phyloP scores from a whole-genome alignment of 1,140 invertebrate genomes.

The Apis mellifera region DNA sequence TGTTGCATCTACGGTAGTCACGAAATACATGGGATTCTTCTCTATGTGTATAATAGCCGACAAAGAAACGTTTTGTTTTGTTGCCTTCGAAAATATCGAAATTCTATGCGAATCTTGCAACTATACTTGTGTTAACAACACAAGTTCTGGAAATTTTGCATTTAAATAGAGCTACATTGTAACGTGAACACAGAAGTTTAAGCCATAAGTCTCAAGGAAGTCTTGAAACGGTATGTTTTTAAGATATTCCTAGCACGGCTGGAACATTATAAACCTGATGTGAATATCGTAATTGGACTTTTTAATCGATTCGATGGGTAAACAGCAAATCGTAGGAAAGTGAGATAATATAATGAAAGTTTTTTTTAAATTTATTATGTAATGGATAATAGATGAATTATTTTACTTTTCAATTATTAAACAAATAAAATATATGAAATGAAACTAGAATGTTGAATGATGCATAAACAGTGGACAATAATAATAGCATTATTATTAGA shows the following conservation, averaged over 20 bases:
- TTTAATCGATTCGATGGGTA: no score
- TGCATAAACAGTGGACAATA: no score
- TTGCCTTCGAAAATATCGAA: not conserved
- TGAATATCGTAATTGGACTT: no score
- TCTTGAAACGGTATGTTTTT: conserved; percentile 20
- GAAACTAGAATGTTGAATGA: no score
- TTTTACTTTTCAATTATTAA: no score
- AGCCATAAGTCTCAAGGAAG: not conserved
- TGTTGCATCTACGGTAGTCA: not conserved
- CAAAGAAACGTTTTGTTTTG: not conserved
- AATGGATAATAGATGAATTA: no score
- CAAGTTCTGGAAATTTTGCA: not conserved
- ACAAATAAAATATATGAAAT: no score
- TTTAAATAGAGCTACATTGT: not conserved
- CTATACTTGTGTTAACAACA: not conserved
- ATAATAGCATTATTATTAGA: no score
- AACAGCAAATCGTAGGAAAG: no score
- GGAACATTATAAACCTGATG: not conserved
- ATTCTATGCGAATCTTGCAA: not conserved
- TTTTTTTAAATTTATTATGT: no score
- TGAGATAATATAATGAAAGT: no score
- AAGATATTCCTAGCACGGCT: conserved; percentile 42
- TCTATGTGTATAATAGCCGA: not conserved
- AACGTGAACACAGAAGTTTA: not conserved
- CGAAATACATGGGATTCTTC: not conserved